A percentile compares a stretch with the other conserved stretches of the same genome.
phyloP scores from a whole-genome alignment of 2,797 vertebrate genomes.

The Acrocephalus scirpaceus region DNA sequence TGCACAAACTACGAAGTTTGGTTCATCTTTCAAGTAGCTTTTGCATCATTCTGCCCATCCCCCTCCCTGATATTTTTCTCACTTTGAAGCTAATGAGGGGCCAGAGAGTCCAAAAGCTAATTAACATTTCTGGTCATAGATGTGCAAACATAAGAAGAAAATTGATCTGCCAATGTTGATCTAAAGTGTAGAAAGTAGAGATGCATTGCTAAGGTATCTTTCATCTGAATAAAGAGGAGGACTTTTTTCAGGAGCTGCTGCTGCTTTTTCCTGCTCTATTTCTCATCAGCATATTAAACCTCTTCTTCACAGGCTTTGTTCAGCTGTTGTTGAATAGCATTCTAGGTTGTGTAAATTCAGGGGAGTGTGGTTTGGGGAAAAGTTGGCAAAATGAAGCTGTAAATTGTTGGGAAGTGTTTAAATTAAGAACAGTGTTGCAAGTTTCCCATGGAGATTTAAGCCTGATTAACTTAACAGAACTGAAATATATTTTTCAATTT shows the following conservation, averaged over 20 bases:
- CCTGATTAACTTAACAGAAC: constrained; percentile 16
- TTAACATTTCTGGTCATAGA: constrained; percentile 41
- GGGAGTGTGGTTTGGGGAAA: background rate
- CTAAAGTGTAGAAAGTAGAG: background rate
- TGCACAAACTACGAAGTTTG: constrained; percentile 37
- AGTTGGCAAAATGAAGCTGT: constrained; percentile 21
- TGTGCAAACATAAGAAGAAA: background rate
- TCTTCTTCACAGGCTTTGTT: background rate
- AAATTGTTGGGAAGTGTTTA: background rate
- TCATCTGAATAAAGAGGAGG: background rate
- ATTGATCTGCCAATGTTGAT: background rate
- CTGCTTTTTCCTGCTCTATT: background rate
- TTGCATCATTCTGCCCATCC: background rate
- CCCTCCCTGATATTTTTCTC: constrained; percentile 36
- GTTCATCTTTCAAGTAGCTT: constrained; percentile 35
- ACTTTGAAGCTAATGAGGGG: constrained; percentile 35
- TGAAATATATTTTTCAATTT: constrained; percentile 13
- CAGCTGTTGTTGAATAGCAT: background rate
- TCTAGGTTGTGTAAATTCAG: background rate
- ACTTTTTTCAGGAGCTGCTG: background rate
- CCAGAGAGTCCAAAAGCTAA: constrained; percentile 33
- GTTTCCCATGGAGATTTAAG: background rate
- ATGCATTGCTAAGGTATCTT: background rate
- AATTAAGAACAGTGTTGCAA: background rate
- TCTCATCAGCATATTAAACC: background rate